These are phyloP conservation scores for Caretta caretta DNA, from an alignment of 2,113 vertebrate species.

Conservation along the genomic window DNA sequence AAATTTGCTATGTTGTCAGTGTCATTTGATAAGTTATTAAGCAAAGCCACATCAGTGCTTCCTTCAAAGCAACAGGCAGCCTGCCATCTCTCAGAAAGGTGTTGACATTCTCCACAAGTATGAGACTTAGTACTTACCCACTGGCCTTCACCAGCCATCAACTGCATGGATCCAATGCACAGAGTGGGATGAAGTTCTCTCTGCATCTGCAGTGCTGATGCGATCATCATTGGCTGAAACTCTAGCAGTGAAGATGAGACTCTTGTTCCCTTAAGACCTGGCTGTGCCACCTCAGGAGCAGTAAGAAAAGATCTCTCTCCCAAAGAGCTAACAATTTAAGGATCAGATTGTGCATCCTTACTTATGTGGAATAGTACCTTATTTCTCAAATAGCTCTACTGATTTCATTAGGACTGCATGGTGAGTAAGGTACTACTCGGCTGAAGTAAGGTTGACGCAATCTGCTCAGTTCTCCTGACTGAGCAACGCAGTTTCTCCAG, in stretches of 20 bases:
- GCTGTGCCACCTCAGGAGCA: neutral
- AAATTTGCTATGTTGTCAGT: neutral
- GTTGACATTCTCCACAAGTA: neutral
- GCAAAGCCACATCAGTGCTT: too few relatives aligned
- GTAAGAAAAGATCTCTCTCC: neutral
- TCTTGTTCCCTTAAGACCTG: neutral
- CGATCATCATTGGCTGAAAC: neutral
- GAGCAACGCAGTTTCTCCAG: too few relatives aligned
- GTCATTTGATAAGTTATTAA: neutral
- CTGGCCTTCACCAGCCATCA: neutral
- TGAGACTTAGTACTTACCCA: neutral
- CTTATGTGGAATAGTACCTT: too few relatives aligned
- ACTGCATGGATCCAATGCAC: neutral
- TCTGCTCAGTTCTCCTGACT: too few relatives aligned
- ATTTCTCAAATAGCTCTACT: too few relatives aligned
- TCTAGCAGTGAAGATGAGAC: neutral
- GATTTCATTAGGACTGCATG: too few relatives aligned
- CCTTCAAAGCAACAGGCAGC: neutral
- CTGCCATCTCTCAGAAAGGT: neutral
- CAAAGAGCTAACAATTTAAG: neutral
- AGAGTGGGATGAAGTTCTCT: neutral
- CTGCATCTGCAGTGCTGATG: neutral
- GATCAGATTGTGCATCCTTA: too few relatives aligned
- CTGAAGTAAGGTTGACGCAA: too few relatives aligned
- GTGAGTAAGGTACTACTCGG: too few relatives aligned